Percentiles rank a stretch among this genome's conserved stretches.
Evolutionary conservation across 2,113 vertebrate species (phyloP).

Genomic region (Alouatta palliata): DNA sequence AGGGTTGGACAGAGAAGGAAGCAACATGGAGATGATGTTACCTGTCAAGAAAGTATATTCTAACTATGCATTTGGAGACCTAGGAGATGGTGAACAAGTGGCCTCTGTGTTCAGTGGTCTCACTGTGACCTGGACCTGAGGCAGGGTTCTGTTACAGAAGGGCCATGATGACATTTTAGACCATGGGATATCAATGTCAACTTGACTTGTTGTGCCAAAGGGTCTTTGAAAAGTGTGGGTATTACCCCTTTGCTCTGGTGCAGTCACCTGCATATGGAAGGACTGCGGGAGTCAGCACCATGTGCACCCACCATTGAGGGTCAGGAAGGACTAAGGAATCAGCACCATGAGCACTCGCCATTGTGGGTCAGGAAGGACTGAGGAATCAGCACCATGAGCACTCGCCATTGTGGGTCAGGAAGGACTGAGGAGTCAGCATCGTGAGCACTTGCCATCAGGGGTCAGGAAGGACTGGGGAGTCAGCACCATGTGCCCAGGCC

Average conservation of each 20-base stretch:
- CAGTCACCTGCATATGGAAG: neutral
- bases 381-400: no score
- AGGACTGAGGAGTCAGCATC: no score
- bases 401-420: no score
- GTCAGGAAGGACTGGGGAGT: no score
- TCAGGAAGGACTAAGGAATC: neutral
- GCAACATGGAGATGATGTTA: no score
- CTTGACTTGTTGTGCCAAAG: neutral
- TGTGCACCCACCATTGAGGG: accelerated
- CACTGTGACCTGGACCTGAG: neutral
- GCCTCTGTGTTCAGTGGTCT: no score
- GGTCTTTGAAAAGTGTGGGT: accelerated
- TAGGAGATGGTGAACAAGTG: neutral
- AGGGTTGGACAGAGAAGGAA: neutral
- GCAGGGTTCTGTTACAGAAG: neutral
- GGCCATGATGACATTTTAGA: neutral
- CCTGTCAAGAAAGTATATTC: neutral
- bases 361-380: no score
- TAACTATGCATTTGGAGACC: accelerated
- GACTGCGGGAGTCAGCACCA: no score
- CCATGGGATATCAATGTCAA: neutral
- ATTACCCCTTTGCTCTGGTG: accelerated
- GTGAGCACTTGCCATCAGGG: no score
- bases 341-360: no score
- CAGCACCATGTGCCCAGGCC: no score